Conservation (phyloP, 2,113 vertebrate species). For the Leptodactylus fuscus region DNA sequence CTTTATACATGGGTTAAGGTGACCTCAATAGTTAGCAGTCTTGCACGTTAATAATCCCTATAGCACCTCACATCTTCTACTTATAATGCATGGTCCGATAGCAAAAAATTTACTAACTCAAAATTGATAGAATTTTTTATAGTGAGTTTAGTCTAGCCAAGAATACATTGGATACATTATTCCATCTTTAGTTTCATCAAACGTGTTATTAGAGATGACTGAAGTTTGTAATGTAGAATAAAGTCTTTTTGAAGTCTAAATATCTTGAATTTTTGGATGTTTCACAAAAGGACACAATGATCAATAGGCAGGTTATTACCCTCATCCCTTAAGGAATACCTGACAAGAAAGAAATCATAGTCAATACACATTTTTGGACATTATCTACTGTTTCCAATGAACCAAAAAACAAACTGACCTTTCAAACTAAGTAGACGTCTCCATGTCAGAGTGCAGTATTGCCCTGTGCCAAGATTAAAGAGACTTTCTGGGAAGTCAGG, state of each 20-base stretch:
- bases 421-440: slow-evolving; percentile 16
- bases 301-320: slow-evolving; percentile 23
- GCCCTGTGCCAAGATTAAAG: slow-evolving; percentile 45
- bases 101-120: neutral
- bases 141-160: neutral
- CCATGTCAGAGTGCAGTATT: slow-evolving; percentile 27
- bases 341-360: slow-evolving; percentile 3
- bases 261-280: neutral
- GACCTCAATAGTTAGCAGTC: neutral
- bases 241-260: neutral
- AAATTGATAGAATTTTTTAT: neutral
- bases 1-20: neutral
- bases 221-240: neutral
- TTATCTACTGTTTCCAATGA: slow-evolving; percentile 26
- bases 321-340: slow-evolving; percentile 27
- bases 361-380: slow-evolving; percentile 35
- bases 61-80: too few relatives aligned
- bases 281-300: neutral
- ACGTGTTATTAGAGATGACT: neutral
- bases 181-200: too few relatives aligned
- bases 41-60: neutral
- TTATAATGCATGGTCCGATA: neutral
- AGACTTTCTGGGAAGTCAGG: slow-evolving; percentile 52
- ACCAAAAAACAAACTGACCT: slow-evolving; percentile 53
- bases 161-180: too few relatives aligned